Evolutionary conservation across 2,797 vertebrate genomes (phyloP).

Genomic region (Lithobates pipiens): DNA sequence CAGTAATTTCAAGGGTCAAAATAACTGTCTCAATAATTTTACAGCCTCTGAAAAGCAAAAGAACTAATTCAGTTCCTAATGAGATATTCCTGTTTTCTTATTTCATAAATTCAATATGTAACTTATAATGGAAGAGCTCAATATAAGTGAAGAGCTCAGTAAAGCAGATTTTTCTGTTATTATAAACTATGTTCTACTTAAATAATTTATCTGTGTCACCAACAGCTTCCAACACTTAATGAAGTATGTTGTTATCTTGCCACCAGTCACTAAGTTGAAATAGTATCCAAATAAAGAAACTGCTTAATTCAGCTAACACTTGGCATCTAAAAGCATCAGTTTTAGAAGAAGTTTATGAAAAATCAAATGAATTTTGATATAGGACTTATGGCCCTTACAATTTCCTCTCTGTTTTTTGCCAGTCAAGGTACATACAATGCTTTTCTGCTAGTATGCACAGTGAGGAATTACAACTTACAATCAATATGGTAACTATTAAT

Average conservation of each 20-base stretch:
- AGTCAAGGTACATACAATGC: neutral
- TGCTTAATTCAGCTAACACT: conserved; percentile 2
- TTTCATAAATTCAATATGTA: neutral
- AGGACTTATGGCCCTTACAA: neutral
- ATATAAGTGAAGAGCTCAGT: neutral
- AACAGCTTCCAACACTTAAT: conserved; percentile 17
- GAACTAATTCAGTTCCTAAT: neutral
- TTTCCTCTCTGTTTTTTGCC: neutral
- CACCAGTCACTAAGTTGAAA: conserved; percentile 21
- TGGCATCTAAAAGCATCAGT: conserved; percentile 16
- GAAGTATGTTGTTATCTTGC: conserved; percentile 25
- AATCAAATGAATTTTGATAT: conserved; percentile 15
- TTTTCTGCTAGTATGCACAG: conserved; percentile 10
- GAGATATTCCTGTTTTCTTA: neutral
- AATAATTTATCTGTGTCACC: conserved; percentile 33
- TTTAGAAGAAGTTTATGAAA: conserved; percentile 15
- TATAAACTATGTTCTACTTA: conserved; percentile 10
- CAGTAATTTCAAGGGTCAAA: too few relatives aligned
- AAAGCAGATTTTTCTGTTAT: neutral
- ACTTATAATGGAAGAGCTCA: neutral
- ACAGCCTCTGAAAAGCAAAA: too few relatives aligned
- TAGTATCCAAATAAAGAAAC: conserved; percentile 15
- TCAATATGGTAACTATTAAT: conserved; percentile 40
- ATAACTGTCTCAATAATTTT: too few relatives aligned
- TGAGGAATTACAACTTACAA: conserved; percentile 47